Base-by-base conservation (phyloP, 1,140 invertebrate genomes). In the Branchinecta lindahli region DNA sequence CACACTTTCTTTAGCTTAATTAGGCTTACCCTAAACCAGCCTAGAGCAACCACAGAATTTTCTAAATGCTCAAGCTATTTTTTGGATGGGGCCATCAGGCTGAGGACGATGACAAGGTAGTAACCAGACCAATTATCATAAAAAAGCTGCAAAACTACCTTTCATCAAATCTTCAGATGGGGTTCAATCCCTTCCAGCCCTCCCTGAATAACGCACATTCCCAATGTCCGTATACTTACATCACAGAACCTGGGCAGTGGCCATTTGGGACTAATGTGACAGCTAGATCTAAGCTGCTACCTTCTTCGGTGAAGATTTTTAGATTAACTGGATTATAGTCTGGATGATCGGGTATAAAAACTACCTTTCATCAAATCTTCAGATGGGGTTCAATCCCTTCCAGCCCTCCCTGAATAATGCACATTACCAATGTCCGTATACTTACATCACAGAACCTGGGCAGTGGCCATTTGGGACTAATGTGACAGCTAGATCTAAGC, bases 381-480 rank as follows among this genome's bases (percentile, higher is more conserved):
- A n/a, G n/a, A n/a, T n/a, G n/a, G n/a, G n/a, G n/a, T n/a, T n/a
- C n/a, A n/a, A n/a, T n/a, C n/a, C n/a, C n/a, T n/a, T n/a, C n/a
- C n/a, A n/a, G n/a, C n/a, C n/a, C n/a, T n/a, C n/a, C n/a, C n/a
- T n/a, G n/a, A n/a, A n/a, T n/a, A n/a, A n/a, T n/a, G n/a, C n/a
- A n/a, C n/a, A n/a, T n/a, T n/a, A n/a, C n/a, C n/a, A n/a, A 8
- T 8, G 21, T 8, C 6, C 0, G 21, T 8, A 21, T 18, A 66
- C 8, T 68, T 68, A 68, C 67, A 68, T 68, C n/a, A 68, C 67
- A 18, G 67, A 44, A n/a, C 67, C 67, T n/a, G 67, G 67, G 46
- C 67, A 68, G 18, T 68, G 67, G 18, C 67, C 67, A 68, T 44
- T 68, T 8, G 67, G 67, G 46, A 68, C 46, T 68, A 68, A 68